Evolutionary conservation across 2,797 vertebrate genomes (phyloP).

Genomic region (Acomys russatus): DNA sequence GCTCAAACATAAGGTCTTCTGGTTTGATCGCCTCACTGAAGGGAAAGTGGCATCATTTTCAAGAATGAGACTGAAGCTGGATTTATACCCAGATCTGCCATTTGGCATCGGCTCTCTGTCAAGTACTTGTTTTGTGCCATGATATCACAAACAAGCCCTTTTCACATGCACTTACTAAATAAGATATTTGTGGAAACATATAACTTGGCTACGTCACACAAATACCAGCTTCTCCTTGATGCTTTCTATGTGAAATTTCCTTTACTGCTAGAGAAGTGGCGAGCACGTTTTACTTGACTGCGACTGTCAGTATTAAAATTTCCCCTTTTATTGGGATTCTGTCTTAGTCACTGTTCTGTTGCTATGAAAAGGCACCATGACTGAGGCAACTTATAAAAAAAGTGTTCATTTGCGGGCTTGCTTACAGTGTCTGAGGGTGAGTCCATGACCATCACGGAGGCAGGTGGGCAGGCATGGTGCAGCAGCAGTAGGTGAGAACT

Average conservation of each 20-base stretch:
- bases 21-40: not conserved
- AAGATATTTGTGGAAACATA: conserved; percentile 5
- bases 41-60: not conserved
- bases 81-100: not conserved
- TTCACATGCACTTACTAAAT: not conserved
- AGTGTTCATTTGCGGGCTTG: not conserved
- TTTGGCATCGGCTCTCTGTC: not conserved
- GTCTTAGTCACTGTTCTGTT: not conserved
- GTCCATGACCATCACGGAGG: not conserved
- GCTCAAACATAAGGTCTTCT: not conserved
- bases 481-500: not conserved
- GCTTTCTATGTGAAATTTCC: not conserved
- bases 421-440: not conserved
- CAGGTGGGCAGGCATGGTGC: not conserved
- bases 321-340: not conserved
- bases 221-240: not conserved
- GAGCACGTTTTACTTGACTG: not conserved
- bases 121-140: not conserved
- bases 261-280: not conserved
- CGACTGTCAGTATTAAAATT: conserved; percentile 28
- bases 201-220: not conserved
- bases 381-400: not conserved
- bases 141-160: not conserved
- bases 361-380: not conserved
- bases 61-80: not conserved